Evolutionary conservation across 2,888 invertebrate species (phyloP).

Genomic region (Abrostola tripartita): DNA sequence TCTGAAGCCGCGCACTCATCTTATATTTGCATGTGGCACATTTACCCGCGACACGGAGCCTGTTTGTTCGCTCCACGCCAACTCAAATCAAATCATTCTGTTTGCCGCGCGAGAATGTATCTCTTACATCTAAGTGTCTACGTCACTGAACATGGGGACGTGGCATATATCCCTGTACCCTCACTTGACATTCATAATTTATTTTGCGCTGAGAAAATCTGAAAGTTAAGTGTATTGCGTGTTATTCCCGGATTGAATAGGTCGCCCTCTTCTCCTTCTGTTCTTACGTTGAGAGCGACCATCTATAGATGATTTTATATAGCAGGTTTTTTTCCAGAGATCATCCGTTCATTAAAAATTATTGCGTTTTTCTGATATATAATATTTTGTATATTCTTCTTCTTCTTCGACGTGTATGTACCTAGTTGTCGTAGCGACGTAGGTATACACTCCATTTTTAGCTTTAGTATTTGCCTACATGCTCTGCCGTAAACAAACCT

Average conservation of each 20-base stretch:
- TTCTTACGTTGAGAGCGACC: not conserved
- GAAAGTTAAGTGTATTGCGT: not conserved
- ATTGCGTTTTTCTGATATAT: no score
- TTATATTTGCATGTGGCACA: constrained; percentile 21
- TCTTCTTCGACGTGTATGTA: no score
- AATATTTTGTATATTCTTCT: no score
- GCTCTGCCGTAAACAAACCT: no score
- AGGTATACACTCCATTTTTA: no score
- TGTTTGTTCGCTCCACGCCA: constrained; percentile 31
- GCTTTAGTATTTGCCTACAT: no score
- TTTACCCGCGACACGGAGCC: constrained; percentile 12
- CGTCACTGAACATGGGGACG: not conserved
- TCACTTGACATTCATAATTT: constrained; percentile 15
- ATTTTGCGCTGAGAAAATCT: constrained; percentile 2
- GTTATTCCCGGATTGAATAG: not conserved
- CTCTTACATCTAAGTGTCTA: constrained; percentile 26
- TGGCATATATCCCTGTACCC: constrained; percentile 1
- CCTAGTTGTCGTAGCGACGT: no score
- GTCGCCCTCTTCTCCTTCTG: not conserved
- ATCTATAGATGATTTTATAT: no score
- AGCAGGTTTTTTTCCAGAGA: no score
- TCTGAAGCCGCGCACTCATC: not conserved
- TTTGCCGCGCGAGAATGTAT: constrained; percentile 38
- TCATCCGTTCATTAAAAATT: no score
- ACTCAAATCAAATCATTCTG: constrained; percentile 51